phyloP scores from a whole-genome alignment of 1,140 invertebrate species.

The Leptinotarsa lineolata region DNA sequence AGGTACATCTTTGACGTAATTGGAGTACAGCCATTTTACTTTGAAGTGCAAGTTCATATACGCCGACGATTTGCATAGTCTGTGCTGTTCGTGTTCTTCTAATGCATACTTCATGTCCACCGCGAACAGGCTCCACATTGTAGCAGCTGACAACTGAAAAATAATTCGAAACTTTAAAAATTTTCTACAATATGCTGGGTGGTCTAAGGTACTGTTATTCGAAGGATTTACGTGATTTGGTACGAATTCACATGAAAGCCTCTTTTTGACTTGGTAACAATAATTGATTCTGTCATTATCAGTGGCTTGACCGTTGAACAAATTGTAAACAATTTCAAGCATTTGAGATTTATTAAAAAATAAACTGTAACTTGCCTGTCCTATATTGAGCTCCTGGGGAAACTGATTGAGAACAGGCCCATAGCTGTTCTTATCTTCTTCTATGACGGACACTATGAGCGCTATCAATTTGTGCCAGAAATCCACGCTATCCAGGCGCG shows the following conservation, averaged over 20 bases:
- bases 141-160: constrained; percentile 88
- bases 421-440: constrained; percentile 98
- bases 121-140: constrained; percentile 96
- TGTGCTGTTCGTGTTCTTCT: constrained; percentile 95
- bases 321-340: background rate
- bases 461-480: constrained; percentile 99
- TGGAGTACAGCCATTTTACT: constrained; percentile 98
- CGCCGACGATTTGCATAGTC: constrained; percentile 94
- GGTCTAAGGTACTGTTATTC: too few relatives aligned
- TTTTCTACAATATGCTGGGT: too few relatives aligned
- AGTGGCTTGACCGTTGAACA: too few relatives aligned
- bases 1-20: constrained; percentile 98
- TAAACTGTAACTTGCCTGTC: constrained; percentile 64
- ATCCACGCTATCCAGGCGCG: constrained; percentile 87
- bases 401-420: constrained; percentile 98
- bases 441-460: constrained; percentile 96
- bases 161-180: background rate
- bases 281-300: too few relatives aligned
- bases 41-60: constrained; percentile 99
- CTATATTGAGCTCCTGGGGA: constrained; percentile 89
- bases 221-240: too few relatives aligned
- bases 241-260: too few relatives aligned
- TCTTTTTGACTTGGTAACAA: too few relatives aligned
- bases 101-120: constrained; percentile 98
- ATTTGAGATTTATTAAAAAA: background rate